phyloP scores from a whole-genome alignment of 2,113 vertebrate species.

The Datnioides undecimradiatus region DNA sequence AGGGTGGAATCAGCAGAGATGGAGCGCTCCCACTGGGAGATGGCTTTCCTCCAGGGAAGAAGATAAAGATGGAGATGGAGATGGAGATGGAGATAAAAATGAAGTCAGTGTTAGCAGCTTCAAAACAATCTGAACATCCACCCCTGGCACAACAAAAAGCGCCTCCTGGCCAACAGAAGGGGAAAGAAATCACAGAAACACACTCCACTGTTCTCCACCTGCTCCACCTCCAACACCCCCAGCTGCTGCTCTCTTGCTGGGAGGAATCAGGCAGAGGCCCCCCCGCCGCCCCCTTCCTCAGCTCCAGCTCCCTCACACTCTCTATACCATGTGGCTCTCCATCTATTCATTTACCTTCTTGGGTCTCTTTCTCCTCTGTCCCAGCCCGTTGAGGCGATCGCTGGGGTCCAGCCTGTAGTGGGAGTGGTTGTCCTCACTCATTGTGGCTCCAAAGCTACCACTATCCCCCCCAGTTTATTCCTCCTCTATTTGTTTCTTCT shows the following conservation, averaged over 20 bases:
- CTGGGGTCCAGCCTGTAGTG: slow-evolving; percentile 90
- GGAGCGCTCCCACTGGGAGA: slow-evolving; percentile 20
- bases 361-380: slow-evolving; percentile 90
- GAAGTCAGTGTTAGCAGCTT: not conserved
- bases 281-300: not conserved
- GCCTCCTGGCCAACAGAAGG: not conserved
- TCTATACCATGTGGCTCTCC: slow-evolving; percentile 48
- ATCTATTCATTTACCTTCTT: slow-evolving; percentile 89
- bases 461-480: slow-evolving; percentile 19
- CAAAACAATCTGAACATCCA: not conserved
- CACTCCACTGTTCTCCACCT: slow-evolving; percentile 7
- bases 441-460: slow-evolving; percentile 41
- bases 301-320: slow-evolving; percentile 1
- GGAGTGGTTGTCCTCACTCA: slow-evolving; percentile 86
- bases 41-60: slow-evolving; percentile 12
- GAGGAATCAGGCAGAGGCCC: not conserved
- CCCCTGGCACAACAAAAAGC: slow-evolving; percentile 1
- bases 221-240: slow-evolving; percentile 19
- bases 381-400: slow-evolving; percentile 90
- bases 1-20: slow-evolving; percentile 17
- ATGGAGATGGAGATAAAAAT: not conserved
- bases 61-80: not conserved
- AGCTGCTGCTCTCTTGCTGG: slow-evolving; percentile 1
- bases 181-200: not conserved
- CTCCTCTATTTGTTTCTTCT: slow-evolving; percentile 12